Base-by-base conservation (phyloP, 2,113 vertebrate species). In the Pelodiscus sinensis region DNA sequence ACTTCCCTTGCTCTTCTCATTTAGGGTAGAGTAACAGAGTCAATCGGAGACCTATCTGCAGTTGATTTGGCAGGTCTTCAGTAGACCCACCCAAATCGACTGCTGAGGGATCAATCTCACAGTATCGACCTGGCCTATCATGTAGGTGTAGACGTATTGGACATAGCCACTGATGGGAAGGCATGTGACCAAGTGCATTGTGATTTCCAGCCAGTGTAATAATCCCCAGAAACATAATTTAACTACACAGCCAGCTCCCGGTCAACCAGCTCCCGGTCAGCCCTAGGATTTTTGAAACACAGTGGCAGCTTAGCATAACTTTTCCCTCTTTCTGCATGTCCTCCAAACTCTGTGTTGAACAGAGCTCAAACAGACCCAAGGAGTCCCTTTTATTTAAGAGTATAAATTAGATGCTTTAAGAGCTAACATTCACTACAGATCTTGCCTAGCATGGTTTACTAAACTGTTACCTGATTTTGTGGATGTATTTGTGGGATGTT, bases 341-440 rank as follows among this genome's bases (percentile, higher is more conserved):
- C 35, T 78, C 27, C 85, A 90, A 55, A n/a, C 85, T 29, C 52
- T 51, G 25, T 1, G 0, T 62, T 86, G 19, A 84, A 77, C 18
- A 88, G 52, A 68, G 19, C 52, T 86, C 56, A 71, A 29, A 21
- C 24, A 89, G 56, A 86, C 13, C 24, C 52, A 78, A 22, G 4
- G 27, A 9, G 15, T 58, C 51, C 29, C 78, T 29, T 50, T 8
- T 44, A 85, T 54, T 38, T 25, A 52, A 86, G 2, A 2, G 38
- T 7, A 60, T 51, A 80, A 27, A 80, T 81, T 71, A 73, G 1
- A 9, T 12, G 21, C n/a, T 0, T 0, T 56, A 79, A 24, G 57
- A 89, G 77, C 24, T 29, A 71, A 27, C 12, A 81, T 84, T 90
- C 84, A 14, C 81, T 38, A 24, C 21, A 87, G 84, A 22, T 14